Evolutionary conservation across 2,113 vertebrate species (phyloP).

Genomic region (Hoplias malabaricus): DNA sequence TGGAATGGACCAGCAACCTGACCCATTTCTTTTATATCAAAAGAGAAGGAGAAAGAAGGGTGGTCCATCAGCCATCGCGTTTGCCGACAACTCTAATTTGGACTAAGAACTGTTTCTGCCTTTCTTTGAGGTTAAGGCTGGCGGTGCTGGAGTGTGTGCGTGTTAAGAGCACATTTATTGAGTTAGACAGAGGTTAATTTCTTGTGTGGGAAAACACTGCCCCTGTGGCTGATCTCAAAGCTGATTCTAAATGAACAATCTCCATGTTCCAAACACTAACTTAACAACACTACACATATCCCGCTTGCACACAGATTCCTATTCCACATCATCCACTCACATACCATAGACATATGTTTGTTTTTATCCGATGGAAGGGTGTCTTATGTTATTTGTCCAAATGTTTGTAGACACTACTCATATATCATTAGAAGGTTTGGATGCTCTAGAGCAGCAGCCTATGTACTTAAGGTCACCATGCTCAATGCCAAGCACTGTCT

Average conservation of each 20-base stretch:
- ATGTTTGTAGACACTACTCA: no score
- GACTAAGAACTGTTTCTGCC: background rate
- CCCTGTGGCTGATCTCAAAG: background rate
- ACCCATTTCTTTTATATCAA: background rate
- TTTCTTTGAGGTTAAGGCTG: slow-evolving; percentile 11
- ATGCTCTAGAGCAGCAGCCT: no score
- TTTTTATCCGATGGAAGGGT: no score
- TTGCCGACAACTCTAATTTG: background rate
- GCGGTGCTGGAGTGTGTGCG: background rate
- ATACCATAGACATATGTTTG: background rate
- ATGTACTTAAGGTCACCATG: no score
- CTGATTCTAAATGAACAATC: background rate
- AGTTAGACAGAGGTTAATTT: background rate
- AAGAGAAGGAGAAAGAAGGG: no score
- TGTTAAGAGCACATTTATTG: background rate
- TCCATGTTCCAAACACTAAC: background rate
- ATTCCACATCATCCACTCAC: background rate
- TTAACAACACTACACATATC: background rate
- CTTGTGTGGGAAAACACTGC: background rate
- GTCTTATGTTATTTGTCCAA: no score
- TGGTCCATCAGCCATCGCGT: background rate
- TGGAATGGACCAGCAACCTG: background rate
- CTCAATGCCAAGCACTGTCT: no score
- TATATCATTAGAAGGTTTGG: no score
- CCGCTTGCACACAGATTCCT: background rate